phyloP scores from a whole-genome alignment of 2,888 invertebrate species.

The Punctoribates punctum region DNA sequence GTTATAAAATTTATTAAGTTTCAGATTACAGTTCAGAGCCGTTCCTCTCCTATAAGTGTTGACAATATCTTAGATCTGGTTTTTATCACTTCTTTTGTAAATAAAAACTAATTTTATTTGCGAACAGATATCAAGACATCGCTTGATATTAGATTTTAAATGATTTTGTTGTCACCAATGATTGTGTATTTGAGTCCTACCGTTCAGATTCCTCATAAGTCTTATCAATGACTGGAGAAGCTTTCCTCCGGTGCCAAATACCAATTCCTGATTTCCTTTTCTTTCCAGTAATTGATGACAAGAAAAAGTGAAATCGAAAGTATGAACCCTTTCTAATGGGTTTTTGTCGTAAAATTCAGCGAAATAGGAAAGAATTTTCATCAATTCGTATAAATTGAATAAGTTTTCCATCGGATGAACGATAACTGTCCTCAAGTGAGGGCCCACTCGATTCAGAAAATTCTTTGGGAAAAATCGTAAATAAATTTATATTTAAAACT shows the following conservation, averaged over 20 bases:
- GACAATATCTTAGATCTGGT: background rate
- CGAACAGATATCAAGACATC: background rate
- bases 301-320: slow-evolving; percentile 65
- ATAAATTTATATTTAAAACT: too few relatives aligned
- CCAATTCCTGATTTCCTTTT: slow-evolving; percentile 55
- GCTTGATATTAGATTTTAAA: background rate
- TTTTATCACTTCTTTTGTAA: background rate
- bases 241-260: slow-evolving; percentile 72
- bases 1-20: background rate
- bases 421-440: slow-evolving; percentile 63
- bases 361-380: slow-evolving; percentile 73
- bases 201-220: slow-evolving; percentile 64
- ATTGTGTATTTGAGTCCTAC: background rate
- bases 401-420: slow-evolving; percentile 72
- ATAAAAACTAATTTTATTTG: background rate
- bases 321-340: slow-evolving; percentile 36
- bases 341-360: slow-evolving; percentile 59
- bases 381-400: slow-evolving; percentile 76
- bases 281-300: slow-evolving; percentile 59
- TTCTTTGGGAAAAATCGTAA: background rate
- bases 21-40: background rate
- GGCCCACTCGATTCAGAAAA: slow-evolving; percentile 63
- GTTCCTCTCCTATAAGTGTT: background rate
- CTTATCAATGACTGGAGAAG: slow-evolving; percentile 54
- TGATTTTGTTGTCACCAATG: background rate